A percentile compares a stretch with the other conserved stretches of the same genome.
These are phyloP conservation scores for Pteronotus mesoamericanus DNA, from an alignment of 2,797 vertebrate genomes.

Conservation along the genomic window DNA sequence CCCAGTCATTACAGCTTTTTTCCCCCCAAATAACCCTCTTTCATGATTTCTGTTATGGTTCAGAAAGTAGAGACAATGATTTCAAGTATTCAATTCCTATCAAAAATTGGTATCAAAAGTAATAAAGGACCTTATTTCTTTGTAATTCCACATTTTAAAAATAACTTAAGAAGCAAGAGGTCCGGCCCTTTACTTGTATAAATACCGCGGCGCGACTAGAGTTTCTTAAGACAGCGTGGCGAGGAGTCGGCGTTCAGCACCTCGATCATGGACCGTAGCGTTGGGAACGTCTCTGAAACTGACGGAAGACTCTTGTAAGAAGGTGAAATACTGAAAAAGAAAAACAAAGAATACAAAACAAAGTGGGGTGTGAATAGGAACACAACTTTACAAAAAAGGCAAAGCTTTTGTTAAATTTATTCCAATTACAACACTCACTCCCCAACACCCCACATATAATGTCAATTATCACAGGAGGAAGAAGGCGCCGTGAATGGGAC, in stretches of 20 bases:
- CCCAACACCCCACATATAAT: rapidly evolving
- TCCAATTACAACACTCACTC: background rate
- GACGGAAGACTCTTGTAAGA: slow-evolving; percentile 95
- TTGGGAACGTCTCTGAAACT: slow-evolving; percentile 94
- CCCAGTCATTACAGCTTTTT: background rate
- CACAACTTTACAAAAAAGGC: background rate
- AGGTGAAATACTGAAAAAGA: slow-evolving; percentile 87
- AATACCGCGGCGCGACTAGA: slow-evolving; percentile 77
- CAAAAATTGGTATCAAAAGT: slow-evolving; percentile 74
- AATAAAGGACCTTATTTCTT: slow-evolving; percentile 70
- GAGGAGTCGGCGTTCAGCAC: slow-evolving; percentile 95
- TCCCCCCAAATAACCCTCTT: background rate
- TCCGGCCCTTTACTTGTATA: slow-evolving; percentile 76
- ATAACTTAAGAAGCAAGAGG: slow-evolving; percentile 78
- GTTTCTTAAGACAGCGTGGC: slow-evolving; percentile 91
- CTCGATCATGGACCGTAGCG: slow-evolving; percentile 94
- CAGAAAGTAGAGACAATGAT: slow-evolving; percentile 63
- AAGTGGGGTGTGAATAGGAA: background rate
- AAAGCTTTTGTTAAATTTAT: background rate
- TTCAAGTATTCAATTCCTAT: slow-evolving; percentile 75
- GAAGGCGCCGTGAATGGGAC: background rate
- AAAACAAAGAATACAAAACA: slow-evolving; percentile 31
- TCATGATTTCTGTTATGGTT: slow-evolving; percentile 45
- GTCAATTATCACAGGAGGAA: background rate
- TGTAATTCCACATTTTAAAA: slow-evolving; percentile 70